These are phyloP conservation scores for Apis florea DNA, from an alignment of 1,140 invertebrate species.

Conservation along the genomic window DNA sequence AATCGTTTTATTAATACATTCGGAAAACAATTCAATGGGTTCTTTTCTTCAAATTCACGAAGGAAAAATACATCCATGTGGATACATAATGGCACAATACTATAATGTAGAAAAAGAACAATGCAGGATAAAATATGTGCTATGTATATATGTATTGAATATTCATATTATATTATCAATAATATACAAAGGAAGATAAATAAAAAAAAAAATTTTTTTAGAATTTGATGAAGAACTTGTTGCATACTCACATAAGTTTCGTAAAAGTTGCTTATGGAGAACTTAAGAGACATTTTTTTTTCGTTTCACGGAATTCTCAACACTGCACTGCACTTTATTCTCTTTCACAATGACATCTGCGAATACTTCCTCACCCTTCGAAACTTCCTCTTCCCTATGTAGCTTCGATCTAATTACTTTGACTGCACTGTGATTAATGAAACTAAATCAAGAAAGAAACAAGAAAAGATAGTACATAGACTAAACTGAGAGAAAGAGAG, in stretches of 20 bases:
- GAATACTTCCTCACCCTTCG: not conserved
- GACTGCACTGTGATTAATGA: constrained; percentile 72
- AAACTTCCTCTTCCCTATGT: constrained; percentile 46
- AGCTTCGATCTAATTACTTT: constrained; percentile 70
- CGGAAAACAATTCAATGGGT: not conserved
- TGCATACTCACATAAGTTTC: constrained; percentile 76
- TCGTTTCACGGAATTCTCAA: not conserved
- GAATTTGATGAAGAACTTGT: no score
- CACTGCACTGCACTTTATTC: not conserved
- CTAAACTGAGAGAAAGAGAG: constrained; percentile 61
- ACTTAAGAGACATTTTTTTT: constrained; percentile 74
- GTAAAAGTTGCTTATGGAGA: constrained; percentile 76
- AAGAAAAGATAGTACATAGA: constrained; percentile 51
- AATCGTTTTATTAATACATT: constrained; percentile 1
- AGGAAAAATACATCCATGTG: not conserved
- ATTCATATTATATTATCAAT: not conserved
- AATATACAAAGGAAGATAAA: not conserved
- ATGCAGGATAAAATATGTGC: not conserved
- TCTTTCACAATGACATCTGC: constrained; percentile 26
- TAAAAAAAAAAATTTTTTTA: not conserved
- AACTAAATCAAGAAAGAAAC: constrained; percentile 61
- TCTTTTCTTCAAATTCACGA: not conserved
- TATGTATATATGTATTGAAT: not conserved
- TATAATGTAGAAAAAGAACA: not conserved
- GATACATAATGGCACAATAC: not conserved